These are phyloP conservation scores for Drosophila leontia DNA, from an alignment of 1,140 invertebrate genomes.

Conservation along the genomic window DNA sequence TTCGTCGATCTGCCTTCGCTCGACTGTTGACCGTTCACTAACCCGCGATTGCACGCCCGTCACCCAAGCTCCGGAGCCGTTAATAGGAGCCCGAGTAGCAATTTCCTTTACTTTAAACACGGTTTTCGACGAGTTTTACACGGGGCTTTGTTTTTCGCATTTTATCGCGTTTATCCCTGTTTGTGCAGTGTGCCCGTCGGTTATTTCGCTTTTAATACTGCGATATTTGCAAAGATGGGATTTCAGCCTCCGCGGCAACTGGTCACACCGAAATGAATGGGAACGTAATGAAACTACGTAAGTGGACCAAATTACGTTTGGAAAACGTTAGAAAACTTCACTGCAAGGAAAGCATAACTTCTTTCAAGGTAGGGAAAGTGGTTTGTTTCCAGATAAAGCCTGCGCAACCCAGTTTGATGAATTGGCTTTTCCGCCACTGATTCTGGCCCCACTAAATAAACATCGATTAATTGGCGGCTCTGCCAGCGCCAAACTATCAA, in stretches of 20 bases:
- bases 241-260: not conserved
- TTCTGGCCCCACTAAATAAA: no score
- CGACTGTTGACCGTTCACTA: constrained; percentile 38
- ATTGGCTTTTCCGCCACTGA: no score
- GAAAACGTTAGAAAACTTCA: no score
- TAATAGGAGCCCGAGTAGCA: constrained; percentile 49
- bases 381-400: no score
- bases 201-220: not conserved
- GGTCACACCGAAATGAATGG: not conserved
- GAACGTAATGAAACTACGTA: no score
- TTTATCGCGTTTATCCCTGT: constrained; percentile 9
- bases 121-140: constrained; percentile 55
- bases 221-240: not conserved
- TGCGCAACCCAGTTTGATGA: no score
- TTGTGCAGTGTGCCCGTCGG: not conserved
- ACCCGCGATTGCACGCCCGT: constrained; percentile 54
- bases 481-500: not conserved
- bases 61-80: constrained; percentile 32
- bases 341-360: no score
- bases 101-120: constrained; percentile 64
- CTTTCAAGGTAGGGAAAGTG: no score
- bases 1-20: constrained; percentile 2
- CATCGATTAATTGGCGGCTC: no score
- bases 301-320: no score
- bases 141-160: constrained; percentile 69